A percentile compares a stretch with the other conserved stretches of the same genome.
Evolutionary conservation across 2,113 vertebrate species (phyloP).

Genomic region (Mesitornis unicolor): DNA sequence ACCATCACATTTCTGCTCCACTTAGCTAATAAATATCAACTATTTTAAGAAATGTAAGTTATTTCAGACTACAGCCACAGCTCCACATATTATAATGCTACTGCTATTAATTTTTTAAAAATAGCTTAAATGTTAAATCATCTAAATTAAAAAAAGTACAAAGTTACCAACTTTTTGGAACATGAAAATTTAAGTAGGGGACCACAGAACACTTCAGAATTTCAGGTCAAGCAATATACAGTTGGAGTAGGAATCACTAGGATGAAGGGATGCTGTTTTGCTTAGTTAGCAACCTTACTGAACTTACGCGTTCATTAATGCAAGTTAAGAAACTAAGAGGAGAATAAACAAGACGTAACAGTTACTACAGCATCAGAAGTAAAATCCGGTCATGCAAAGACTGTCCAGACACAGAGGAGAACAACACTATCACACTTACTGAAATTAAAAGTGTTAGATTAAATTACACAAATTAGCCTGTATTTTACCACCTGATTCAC

Average conservation of each 20-base stretch:
- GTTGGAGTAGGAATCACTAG: neutral
- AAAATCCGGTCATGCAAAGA: neutral
- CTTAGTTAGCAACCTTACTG: neutral
- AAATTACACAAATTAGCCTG: neutral
- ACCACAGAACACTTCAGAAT: neutral
- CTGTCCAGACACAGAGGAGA: fast-evolving
- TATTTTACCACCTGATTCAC: fast-evolving
- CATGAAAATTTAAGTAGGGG: fast-evolving
- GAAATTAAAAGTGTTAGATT: neutral
- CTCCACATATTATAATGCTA: neutral
- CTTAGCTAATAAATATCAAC: neutral
- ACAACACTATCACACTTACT: fast-evolving
- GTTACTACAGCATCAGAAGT: neutral
- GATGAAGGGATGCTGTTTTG: neutral
- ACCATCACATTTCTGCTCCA: neutral
- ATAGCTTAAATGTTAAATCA: neutral
- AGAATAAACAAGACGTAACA: fast-evolving
- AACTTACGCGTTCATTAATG: neutral
- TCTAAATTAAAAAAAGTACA: neutral
- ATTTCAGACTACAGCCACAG: neutral
- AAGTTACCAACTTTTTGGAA: neutral
- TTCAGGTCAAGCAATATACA: neutral
- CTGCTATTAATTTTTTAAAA: neutral
- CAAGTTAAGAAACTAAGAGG: neutral
- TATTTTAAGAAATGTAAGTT: neutral